Evolutionary conservation across 2,888 invertebrate genomes (phyloP).

Genomic region (Desoria tigrina): DNA sequence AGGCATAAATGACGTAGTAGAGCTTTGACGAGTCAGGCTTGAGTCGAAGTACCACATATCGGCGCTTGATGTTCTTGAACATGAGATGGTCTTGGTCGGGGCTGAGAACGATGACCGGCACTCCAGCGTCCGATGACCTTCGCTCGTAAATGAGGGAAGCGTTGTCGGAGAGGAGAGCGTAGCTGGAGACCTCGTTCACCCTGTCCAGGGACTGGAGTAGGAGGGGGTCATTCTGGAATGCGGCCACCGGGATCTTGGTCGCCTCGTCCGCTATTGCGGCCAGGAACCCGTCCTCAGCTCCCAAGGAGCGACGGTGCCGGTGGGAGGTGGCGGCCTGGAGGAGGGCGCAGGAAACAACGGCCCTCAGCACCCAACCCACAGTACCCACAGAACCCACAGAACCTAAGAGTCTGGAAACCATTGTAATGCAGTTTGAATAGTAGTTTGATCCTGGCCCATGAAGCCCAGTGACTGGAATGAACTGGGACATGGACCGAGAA

Average conservation of each 20-base stretch:
- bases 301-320: too few relatives aligned
- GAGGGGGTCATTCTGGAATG: constrained; percentile 8
- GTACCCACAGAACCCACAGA: too few relatives aligned
- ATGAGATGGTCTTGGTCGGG: constrained; percentile 15
- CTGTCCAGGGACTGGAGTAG: constrained; percentile 16
- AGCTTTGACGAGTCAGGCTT: not conserved
- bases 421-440: too few relatives aligned
- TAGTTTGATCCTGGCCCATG: too few relatives aligned
- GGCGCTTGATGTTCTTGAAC: not conserved
- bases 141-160: not conserved
- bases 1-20: constrained; percentile 23
- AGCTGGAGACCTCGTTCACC: constrained; percentile 4
- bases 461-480: too few relatives aligned
- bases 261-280: not conserved
- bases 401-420: too few relatives aligned
- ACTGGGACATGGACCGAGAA: too few relatives aligned
- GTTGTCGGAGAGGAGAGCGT: not conserved
- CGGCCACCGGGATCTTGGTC: constrained; percentile 5
- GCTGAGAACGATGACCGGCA: constrained; percentile 13
- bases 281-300: not conserved
- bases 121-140: not conserved
- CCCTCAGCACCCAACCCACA: too few relatives aligned
- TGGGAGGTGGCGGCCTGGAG: too few relatives aligned
- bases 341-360: too few relatives aligned
- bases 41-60: constrained; percentile 14